These are phyloP conservation scores for Xestia c-nigrum DNA, from an alignment of 2,888 invertebrate genomes.

Conservation along the genomic window DNA sequence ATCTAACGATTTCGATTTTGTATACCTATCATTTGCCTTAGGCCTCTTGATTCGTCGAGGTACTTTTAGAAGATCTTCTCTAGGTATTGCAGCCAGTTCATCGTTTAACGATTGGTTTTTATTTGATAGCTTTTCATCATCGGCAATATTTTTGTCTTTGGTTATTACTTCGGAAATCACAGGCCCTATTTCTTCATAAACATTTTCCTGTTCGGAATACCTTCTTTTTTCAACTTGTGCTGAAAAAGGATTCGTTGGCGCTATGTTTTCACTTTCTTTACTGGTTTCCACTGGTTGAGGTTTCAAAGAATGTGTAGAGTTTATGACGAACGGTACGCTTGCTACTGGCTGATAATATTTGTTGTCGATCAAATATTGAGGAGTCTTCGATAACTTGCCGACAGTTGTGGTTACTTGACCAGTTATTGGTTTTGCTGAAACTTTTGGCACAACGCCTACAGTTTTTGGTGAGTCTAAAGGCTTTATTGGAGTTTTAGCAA, in stretches of 20 bases:
- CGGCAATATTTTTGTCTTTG: slow-evolving; percentile 81
- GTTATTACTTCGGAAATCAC: slow-evolving; percentile 60
- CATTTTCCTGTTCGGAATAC: slow-evolving; percentile 81
- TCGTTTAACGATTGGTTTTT: slow-evolving; percentile 71
- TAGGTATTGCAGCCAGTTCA: slow-evolving; percentile 76
- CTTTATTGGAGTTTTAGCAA: slow-evolving; percentile 36
- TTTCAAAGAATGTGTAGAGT: slow-evolving; percentile 67
- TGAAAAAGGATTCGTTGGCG: slow-evolving; percentile 68
- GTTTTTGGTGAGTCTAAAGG: slow-evolving; percentile 42
- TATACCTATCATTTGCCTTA: slow-evolving; percentile 71
- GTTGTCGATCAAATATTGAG: slow-evolving; percentile 83
- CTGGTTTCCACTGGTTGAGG: slow-evolving; percentile 62
- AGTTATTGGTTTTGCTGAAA: slow-evolving; percentile 53
- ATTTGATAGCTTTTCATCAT: slow-evolving; percentile 84
- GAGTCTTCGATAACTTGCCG: slow-evolving; percentile 79
- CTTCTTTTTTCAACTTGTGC: slow-evolving; percentile 65
- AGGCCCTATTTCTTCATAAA: slow-evolving; percentile 86
- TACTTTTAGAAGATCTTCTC: slow-evolving; percentile 85
- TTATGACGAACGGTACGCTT: slow-evolving; percentile 83
- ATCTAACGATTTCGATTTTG: slow-evolving; percentile 57
- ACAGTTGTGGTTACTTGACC: slow-evolving; percentile 65
- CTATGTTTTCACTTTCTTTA: slow-evolving; percentile 58
- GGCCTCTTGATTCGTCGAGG: slow-evolving; percentile 85
- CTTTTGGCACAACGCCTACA: slow-evolving; percentile 23
- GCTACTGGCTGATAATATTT: slow-evolving; percentile 85